Percentiles rank a stretch among this genome's conserved stretches.
Evolutionary conservation across 2,797 vertebrate genomes (phyloP).

Genomic region (Cirrhinus mrigala): DNA sequence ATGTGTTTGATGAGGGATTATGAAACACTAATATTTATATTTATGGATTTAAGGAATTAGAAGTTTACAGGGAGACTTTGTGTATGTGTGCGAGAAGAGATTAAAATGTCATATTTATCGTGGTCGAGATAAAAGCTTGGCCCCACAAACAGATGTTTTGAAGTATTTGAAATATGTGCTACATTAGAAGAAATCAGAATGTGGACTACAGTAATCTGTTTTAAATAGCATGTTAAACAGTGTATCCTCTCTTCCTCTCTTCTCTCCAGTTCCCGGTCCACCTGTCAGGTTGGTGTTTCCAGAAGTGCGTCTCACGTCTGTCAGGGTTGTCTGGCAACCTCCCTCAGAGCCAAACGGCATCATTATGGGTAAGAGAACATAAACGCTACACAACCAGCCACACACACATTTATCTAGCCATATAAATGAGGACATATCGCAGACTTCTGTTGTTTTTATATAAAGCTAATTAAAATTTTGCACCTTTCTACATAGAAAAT

Average conservation of each 20-base stretch:
- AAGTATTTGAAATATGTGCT: slow-evolving; percentile 39
- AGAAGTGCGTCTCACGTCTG: slow-evolving; percentile 79
- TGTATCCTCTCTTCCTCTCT: neutral
- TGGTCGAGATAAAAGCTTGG: slow-evolving; percentile 26
- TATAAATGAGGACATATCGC: neutral
- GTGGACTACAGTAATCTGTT: slow-evolving; percentile 25
- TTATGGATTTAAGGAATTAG: slow-evolving; percentile 53
- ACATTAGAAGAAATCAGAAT: neutral
- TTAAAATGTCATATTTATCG: slow-evolving; percentile 40
- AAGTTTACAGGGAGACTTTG: slow-evolving; percentile 26
- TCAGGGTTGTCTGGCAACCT: slow-evolving; percentile 83
- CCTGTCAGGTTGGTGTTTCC: slow-evolving; percentile 84
- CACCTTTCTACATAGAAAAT: neutral
- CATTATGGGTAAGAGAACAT: slow-evolving; percentile 80
- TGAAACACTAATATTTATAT: slow-evolving; percentile 52
- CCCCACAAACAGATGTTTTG: slow-evolving; percentile 34
- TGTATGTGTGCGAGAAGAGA: slow-evolving; percentile 27
- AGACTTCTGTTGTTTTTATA: neutral
- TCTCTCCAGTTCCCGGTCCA: slow-evolving; percentile 77
- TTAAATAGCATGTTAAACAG: neutral
- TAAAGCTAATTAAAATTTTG: neutral
- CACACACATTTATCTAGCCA: neutral
- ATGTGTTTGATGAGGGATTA: slow-evolving; percentile 56
- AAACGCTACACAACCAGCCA: neutral
- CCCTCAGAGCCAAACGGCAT: slow-evolving; percentile 84